phyloP scores from a whole-genome alignment of 2,113 vertebrate genomes.

The Lutjanus erythropterus region DNA sequence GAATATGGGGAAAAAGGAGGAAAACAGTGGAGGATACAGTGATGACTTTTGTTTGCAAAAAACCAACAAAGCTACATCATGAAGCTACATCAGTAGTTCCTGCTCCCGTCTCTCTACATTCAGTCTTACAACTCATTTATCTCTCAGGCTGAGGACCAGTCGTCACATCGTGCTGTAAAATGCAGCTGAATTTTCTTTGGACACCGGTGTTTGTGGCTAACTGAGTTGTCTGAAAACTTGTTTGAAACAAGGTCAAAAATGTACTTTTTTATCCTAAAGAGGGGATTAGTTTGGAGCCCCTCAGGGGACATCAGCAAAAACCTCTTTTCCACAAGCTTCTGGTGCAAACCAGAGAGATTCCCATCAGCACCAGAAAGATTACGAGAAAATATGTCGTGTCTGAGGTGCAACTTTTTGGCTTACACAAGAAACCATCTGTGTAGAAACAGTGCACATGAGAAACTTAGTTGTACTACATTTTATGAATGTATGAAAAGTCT shows the following conservation, averaged over 20 bases:
- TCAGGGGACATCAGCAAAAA: not conserved
- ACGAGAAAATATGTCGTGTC: too few relatives aligned
- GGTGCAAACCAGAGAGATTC: too few relatives aligned
- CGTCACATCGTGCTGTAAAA: not conserved
- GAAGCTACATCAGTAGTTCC: conserved; percentile 1
- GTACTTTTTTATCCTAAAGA: not conserved
- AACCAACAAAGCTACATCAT: conserved; percentile 1
- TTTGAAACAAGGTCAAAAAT: not conserved
- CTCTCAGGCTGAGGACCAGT: too few relatives aligned
- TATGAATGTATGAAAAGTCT: too few relatives aligned
- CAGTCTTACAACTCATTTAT: not conserved
- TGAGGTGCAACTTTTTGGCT: too few relatives aligned
- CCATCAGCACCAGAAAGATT: too few relatives aligned
- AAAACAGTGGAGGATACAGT: not conserved
- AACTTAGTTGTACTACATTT: too few relatives aligned
- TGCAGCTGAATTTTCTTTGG: too few relatives aligned
- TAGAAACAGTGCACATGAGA: too few relatives aligned
- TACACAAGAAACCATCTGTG: too few relatives aligned
- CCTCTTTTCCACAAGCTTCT: too few relatives aligned
- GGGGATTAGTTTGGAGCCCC: not conserved
- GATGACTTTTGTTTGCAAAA: not conserved
- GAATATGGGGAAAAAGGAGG: not conserved
- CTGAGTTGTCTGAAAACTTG: not conserved
- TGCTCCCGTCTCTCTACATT: not conserved
- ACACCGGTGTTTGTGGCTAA: not conserved